These are phyloP conservation scores for Himalopsyche phryganea DNA, from an alignment of 1,140 invertebrate genomes.

Conservation along the genomic window DNA sequence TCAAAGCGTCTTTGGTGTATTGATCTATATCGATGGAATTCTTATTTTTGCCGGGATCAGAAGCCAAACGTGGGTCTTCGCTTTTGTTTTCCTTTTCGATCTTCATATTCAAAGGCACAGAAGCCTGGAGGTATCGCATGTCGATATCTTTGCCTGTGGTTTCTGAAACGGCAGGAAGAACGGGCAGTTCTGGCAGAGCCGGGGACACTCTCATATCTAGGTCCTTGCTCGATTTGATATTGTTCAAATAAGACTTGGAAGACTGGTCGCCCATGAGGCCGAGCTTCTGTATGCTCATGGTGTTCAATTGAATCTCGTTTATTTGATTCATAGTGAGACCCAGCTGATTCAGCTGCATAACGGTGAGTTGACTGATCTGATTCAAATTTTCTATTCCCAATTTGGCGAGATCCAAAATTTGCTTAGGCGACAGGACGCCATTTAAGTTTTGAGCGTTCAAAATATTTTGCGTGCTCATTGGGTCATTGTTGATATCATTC, in stretches of 20 bases:
- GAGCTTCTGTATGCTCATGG: constrained; percentile 54
- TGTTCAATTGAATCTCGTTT: constrained; percentile 58
- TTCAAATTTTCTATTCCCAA: constrained; percentile 58
- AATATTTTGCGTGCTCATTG: constrained; percentile 40
- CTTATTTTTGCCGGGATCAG: constrained; percentile 39
- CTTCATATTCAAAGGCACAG: constrained; percentile 25
- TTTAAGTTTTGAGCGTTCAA: constrained; percentile 55
- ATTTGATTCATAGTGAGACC: constrained; percentile 57
- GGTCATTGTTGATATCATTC: constrained; percentile 32
- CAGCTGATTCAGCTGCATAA: constrained; percentile 56
- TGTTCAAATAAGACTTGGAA: constrained; percentile 19
- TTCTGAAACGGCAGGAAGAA: constrained; percentile 30
- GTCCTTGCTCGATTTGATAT: constrained; percentile 39
- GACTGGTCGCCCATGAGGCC: constrained; percentile 45
- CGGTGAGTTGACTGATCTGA: constrained; percentile 55
- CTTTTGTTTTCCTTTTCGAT: constrained; percentile 35
- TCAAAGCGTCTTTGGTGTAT: constrained; percentile 52
- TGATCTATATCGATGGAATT: constrained; percentile 52
- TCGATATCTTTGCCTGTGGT: constrained; percentile 50
- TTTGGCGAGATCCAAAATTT: constrained; percentile 55
- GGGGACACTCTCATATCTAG: constrained; percentile 50
- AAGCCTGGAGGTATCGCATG: constrained; percentile 50
- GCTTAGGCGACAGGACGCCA: constrained; percentile 52
- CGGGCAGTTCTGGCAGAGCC: constrained; percentile 36
- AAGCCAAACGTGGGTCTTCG: constrained; percentile 23